Evolutionary conservation across 92 coral and sea anemone genomes (phyloP).

Genomic region (Metridium senile): DNA sequence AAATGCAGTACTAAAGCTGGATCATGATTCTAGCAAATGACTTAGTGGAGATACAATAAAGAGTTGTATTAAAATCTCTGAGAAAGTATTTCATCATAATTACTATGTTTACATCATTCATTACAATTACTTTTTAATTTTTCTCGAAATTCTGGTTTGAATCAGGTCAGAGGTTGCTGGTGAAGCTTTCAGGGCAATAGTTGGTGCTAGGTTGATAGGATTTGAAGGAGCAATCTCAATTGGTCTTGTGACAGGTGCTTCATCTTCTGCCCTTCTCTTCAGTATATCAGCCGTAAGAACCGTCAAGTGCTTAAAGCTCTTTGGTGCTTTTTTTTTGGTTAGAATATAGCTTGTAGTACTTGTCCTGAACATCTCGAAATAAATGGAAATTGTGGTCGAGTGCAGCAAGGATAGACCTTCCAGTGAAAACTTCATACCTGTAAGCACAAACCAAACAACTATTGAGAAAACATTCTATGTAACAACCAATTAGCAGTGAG

Average conservation of each 20-base stretch:
- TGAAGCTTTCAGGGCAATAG: conserved; percentile 37
- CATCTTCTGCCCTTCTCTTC: conserved; percentile 28
- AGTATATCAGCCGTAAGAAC: conserved; percentile 7
- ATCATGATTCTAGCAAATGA: too few relatives aligned
- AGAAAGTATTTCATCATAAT: too few relatives aligned
- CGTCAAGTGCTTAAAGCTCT: conserved; percentile 16
- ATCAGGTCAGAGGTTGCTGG: conserved; percentile 44
- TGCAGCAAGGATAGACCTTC: conserved; percentile 44
- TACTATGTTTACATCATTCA: too few relatives aligned
- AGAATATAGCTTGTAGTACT: conserved; percentile 34
- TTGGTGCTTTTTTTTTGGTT: conserved; percentile 33
- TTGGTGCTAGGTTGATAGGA: conserved; percentile 34
- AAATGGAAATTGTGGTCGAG: conserved; percentile 51
- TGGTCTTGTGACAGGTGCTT: conserved; percentile 25
- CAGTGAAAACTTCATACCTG: conserved; percentile 50
- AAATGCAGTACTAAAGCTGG: too few relatives aligned
- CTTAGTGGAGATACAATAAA: too few relatives aligned
- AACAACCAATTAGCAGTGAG: too few relatives aligned
- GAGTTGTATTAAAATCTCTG: too few relatives aligned
- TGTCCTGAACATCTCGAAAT: conserved; percentile 21
- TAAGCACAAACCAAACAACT: neutral
- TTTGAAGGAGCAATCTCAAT: conserved; percentile 38
- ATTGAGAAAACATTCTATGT: neutral
- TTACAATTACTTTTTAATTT: too few relatives aligned
- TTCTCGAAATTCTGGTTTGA: neutral